Evolutionary conservation across 2,113 vertebrate species (phyloP), one percentile per base, ranked within the genome.

Genomic region (Prochilodus magdalenae): DNA sequence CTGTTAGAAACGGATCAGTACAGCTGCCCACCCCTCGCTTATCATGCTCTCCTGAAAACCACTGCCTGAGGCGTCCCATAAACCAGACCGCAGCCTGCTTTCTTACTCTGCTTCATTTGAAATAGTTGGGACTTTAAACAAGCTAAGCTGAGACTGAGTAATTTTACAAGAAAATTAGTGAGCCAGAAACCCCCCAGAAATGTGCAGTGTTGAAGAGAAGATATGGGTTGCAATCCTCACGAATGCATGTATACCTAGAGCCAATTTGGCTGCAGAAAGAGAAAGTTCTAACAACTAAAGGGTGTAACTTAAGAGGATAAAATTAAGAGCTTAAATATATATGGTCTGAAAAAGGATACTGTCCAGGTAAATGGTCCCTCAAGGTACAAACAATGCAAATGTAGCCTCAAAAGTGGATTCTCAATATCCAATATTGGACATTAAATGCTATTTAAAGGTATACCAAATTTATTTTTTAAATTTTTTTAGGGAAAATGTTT

Each of bases 1-100:
- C 81, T 80, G 75, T 86, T 75, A 86, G 81, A 86, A 80, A 88
- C 83, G 71, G 83, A 86, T 85, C 80, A 83, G 80, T 75, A 79
- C 73, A 77, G 72, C 77, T 11, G 29, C 59, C 72, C 66, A 44
- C 55, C 81, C 77, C 29, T 62, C 36, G 74, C 82, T 84, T 84
- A 85, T 77, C 81, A 85, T 83, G 73, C 74, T 82, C 65, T 81
- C 79, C 75, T 83, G 77, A 79, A 89, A 82, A 51, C 74, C 76
- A 80, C 75, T 62, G 73, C 84, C 86, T 62, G 22, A 79, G 81
- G 84, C 84, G 16, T 77, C 71, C 63, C 57, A 73, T 80, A 70
- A 79, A 84, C 67, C 62, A 73, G 72, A 82, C 79, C 30, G 20
- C 82, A 85, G 72, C 63, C 30, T 81, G 20, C 70, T 75, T 73